Percentiles rank a stretch among this genome's conserved stretches.
phyloP scores from a whole-genome alignment of 2,113 vertebrate genomes.

The Catharus minimus region DNA sequence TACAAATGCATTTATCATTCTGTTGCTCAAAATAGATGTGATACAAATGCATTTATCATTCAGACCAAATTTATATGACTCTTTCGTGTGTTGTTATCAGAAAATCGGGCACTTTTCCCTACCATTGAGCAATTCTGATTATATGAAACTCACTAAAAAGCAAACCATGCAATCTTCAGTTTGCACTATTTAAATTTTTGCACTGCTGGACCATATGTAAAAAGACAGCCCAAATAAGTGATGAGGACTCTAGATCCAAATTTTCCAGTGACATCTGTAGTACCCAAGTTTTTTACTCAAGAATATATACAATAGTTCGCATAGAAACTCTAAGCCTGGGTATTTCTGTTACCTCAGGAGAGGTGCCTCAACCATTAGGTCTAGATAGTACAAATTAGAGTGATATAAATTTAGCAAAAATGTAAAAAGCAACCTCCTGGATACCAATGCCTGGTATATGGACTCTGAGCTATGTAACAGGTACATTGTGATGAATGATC shows the following conservation, averaged over 20 bases:
- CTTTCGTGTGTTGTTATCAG: neutral
- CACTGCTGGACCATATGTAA: neutral
- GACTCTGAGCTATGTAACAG: neutral
- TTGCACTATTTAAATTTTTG: neutral
- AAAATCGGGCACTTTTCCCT: neutral
- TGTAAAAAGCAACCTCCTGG: neutral
- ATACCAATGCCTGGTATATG: neutral
- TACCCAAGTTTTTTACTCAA: neutral
- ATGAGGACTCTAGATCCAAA: neutral
- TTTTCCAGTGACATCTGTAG: neutral
- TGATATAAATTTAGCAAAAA: neutral
- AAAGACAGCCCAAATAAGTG: neutral
- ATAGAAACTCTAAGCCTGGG: neutral
- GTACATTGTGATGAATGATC: neutral
- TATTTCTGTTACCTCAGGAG: neutral
- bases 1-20: neutral
- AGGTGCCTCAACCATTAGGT: neutral
- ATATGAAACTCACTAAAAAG: neutral
- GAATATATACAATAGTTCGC: neutral
- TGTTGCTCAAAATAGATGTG: neutral
- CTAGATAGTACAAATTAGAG: fast-evolving
- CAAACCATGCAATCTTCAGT: neutral
- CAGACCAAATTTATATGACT: neutral
- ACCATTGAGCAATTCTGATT: neutral
- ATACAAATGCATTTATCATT: neutral